A percentile compares a stretch with the other conserved stretches of the same genome.
Conservation (phyloP, 2,113 vertebrate genomes). For the Gopherus evgoodei region DNA sequence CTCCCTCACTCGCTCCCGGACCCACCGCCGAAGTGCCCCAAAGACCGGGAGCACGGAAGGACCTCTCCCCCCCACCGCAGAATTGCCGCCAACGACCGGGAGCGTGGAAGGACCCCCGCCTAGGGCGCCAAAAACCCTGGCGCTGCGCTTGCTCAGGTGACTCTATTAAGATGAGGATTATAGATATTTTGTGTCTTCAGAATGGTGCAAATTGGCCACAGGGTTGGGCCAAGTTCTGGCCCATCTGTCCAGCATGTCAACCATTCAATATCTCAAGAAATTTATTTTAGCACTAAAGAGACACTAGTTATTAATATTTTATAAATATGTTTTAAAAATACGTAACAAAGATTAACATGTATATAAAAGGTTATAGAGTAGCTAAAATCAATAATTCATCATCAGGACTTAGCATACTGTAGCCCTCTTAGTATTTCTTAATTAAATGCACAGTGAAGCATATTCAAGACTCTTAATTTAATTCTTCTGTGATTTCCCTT, state of each 20-base stretch:
- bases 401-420: background rate
- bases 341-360: accelerated
- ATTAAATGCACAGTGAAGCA: background rate
- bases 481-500: background rate
- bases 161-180: background rate
- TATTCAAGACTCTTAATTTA: background rate
- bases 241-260: background rate
- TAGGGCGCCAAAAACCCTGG: too few species aligned
- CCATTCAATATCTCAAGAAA: background rate
- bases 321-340: background rate
- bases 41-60: too few species aligned
- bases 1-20: too few species aligned
- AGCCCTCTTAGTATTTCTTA: background rate
- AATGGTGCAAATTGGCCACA: background rate
- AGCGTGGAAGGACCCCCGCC: too few species aligned
- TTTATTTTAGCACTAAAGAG: background rate
- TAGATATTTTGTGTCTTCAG: background rate
- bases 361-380: background rate
- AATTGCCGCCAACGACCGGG: too few species aligned
- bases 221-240: background rate
- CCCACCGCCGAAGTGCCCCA: too few species aligned
- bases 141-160: background rate
- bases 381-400: background rate
- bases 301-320: background rate
- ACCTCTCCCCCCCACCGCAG: too few species aligned